Evolutionary conservation across 2,888 invertebrate species (phyloP), one percentile per base, ranked within the genome.

Genomic region (Platycnemis pennipes): DNA sequence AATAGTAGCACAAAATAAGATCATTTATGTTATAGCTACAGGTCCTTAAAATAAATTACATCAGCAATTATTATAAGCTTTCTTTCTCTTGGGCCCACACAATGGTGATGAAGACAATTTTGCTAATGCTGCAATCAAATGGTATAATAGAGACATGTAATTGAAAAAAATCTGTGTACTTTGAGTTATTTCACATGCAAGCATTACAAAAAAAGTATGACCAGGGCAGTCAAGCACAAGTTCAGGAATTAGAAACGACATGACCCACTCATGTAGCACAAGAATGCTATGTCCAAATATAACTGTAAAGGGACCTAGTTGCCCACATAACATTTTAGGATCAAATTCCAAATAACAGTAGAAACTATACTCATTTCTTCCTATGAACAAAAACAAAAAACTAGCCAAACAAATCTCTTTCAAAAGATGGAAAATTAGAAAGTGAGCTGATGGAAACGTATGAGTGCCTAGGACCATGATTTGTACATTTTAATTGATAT

Each of bases 121-220:
- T 19, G 63, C 63, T 91, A 91, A 63, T 91, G 91, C 91, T 91
- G 91, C 63, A 91, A 91, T 91, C 63, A 91, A 91, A 91, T 63
- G 63, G 63, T 63, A 69, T 44, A 63, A 69, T 91, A 63, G 91
- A 91, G 91, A 91, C 69, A 63, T 16, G 44, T 49, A 88, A 46
- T 19, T 37, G 42, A 26, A 26, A 91, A 44, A 63, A 56, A 56
- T 63, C 26, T 53, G 31, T 91, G 22, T n/a, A 63, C 44, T 37
- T 91, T 22, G 46, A 63, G 63, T 45, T 42, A 63, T 69, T 91
- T 63, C 56, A 63, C 91, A 91, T 91, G 91, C 91, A 91, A 45
- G 22, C 44, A 86, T 86, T 44, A 44, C 42, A 86, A 7, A 5
- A 46, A n/a, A 26, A 63, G 44, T 63, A 63, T n/a, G 19, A n/a